Percentiles rank a stretch among this genome's conserved stretches.
phyloP scores from a whole-genome alignment of 2,888 invertebrate genomes.

The Stenolophus ochropezus region DNA sequence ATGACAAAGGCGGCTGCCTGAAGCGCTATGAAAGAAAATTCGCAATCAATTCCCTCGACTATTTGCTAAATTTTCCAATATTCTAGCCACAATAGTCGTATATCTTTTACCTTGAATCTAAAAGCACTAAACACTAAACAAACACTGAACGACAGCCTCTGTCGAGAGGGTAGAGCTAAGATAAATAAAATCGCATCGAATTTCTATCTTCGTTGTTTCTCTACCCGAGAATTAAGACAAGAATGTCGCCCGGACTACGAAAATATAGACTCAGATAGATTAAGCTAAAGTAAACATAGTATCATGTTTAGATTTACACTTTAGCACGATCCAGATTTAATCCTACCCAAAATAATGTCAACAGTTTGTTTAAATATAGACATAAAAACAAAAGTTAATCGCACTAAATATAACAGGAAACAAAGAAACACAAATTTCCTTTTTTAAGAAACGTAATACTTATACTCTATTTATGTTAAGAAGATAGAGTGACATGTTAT shows the following conservation, averaged over 20 bases:
- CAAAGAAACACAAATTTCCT: too few species aligned
- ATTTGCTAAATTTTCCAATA: slow-evolving; percentile 1
- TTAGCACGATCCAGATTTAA: not conserved
- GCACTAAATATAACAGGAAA: too few species aligned
- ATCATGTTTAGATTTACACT: not conserved
- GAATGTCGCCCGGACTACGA: not conserved
- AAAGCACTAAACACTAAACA: slow-evolving; percentile 3
- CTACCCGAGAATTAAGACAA: not conserved
- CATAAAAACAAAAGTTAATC: too few species aligned
- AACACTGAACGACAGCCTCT: not conserved
- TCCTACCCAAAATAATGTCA: not conserved
- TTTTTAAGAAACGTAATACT: too few species aligned
- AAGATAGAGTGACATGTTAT: too few species aligned
- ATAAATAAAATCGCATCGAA: slow-evolving; percentile 29
- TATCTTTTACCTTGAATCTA: not conserved
- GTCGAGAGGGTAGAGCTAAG: slow-evolving; percentile 6
- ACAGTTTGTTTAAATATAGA: too few species aligned
- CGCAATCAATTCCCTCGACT: slow-evolving; percentile 14
- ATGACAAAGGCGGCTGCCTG: slow-evolving; percentile 8
- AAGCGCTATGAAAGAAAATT: slow-evolving; percentile 1
- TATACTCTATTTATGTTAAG: too few species aligned
- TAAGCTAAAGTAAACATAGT: not conserved
- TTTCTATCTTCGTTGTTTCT: not conserved
- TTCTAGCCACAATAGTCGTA: not conserved
- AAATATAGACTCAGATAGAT: not conserved